Evolutionary conservation across 2,113 vertebrate species (phyloP).

Genomic region (Pseudorasbora parva): DNA sequence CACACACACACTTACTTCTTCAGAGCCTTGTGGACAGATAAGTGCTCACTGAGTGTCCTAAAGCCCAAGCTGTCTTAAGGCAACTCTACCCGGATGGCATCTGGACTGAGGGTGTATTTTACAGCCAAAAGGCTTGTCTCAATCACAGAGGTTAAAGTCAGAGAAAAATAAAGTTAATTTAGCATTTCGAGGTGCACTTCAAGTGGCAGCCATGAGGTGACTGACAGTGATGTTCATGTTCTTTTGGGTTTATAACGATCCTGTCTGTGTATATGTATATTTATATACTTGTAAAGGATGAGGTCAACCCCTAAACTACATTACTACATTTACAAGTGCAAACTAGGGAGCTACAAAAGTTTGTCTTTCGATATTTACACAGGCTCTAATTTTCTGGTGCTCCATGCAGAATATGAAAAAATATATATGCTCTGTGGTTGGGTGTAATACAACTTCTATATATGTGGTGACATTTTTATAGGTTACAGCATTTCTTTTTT

Average conservation of each 20-base stretch:
- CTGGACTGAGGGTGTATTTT: not conserved
- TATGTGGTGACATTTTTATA: not conserved
- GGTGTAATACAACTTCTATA: not conserved
- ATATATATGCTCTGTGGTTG: not conserved
- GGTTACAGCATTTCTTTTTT: constrained; percentile 17
- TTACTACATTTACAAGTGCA: constrained; percentile 5
- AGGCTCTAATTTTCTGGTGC: constrained; percentile 15
- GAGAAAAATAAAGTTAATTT: constrained; percentile 24
- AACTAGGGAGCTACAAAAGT: not conserved
- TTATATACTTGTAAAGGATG: constrained; percentile 46
- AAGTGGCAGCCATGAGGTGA: constrained; percentile 44
- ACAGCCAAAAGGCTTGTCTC: constrained; percentile 37
- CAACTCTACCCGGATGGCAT: not conserved
- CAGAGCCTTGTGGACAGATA: constrained; percentile 7
- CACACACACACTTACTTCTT: constrained; percentile 12
- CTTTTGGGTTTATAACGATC: constrained; percentile 28
- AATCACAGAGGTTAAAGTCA: constrained; percentile 22
- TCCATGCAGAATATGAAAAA: not conserved
- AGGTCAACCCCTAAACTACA: constrained; percentile 23
- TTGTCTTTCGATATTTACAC: not conserved
- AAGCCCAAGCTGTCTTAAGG: not conserved
- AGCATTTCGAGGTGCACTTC: not conserved
- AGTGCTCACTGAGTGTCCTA: not conserved
- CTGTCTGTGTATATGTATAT: constrained; percentile 12
- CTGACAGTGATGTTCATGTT: constrained; percentile 41